Percentiles rank a stretch among this genome's conserved stretches.
phyloP scores from a whole-genome alignment of 2,113 vertebrate species.

The Oceanodroma tethys region DNA sequence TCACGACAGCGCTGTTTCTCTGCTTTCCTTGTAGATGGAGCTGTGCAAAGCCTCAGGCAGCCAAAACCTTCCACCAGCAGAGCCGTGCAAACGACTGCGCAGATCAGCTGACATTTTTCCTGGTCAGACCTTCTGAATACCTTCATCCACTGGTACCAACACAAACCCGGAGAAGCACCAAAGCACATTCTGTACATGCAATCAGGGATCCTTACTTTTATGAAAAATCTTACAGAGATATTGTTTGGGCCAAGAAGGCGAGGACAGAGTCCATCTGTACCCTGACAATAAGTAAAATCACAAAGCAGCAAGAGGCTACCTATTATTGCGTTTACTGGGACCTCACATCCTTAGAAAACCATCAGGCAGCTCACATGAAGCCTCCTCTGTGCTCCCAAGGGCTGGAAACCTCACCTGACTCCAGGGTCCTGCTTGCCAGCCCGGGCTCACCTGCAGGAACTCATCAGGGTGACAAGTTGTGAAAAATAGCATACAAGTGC shows the following conservation, averaged over 20 bases:
- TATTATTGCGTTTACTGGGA: neutral
- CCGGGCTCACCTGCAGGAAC: neutral
- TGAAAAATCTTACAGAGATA: neutral
- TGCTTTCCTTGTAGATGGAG: neutral
- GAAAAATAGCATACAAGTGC: neutral
- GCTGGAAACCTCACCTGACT: neutral
- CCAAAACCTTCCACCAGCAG: neutral
- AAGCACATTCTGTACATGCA: neutral
- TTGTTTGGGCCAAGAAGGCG: neutral
- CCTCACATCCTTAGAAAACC: neutral
- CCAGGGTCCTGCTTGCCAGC: neutral
- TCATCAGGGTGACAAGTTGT: neutral
- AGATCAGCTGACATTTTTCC: neutral
- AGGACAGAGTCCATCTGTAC: neutral
- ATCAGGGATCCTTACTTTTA: neutral
- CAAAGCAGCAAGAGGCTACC: neutral
- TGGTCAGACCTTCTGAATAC: neutral
- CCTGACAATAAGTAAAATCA: neutral
- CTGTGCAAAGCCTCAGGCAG: neutral
- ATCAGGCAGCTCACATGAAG: neutral
- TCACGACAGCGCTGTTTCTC: neutral
- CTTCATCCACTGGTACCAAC: neutral
- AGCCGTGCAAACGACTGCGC: neutral
- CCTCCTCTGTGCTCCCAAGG: neutral
- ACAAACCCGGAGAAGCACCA: neutral